These are phyloP conservation scores for Sinohyriopsis cumingii DNA, from an alignment of 2,888 invertebrate genomes.

Conservation along the genomic window DNA sequence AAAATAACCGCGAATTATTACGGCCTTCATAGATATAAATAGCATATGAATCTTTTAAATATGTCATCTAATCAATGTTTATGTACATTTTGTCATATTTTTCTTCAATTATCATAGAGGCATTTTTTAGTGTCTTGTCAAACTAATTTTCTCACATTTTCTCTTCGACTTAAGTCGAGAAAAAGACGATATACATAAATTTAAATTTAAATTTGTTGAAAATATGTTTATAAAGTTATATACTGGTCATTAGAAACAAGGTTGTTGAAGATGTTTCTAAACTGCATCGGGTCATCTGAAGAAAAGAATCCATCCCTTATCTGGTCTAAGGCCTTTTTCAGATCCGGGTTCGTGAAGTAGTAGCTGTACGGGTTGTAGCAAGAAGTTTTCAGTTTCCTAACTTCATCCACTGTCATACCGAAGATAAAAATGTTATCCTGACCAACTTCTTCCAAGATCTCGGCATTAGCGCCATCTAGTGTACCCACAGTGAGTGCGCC, in stretches of 20 bases:
- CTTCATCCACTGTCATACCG: constrained; percentile 74
- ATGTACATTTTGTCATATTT: too few species aligned
- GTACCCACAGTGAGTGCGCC: constrained; percentile 99
- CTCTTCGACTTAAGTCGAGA: too few species aligned
- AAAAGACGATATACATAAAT: too few species aligned
- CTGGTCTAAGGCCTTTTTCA: constrained; percentile 95
- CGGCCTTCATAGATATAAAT: too few species aligned
- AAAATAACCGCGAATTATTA: too few species aligned
- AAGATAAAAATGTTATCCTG: constrained; percentile 97
- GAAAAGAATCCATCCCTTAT: constrained; percentile 93
- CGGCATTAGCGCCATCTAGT: constrained; percentile 98
- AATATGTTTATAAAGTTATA: background rate
- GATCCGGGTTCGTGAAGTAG: constrained; percentile 90
- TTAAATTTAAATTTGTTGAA: background rate
- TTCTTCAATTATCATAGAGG: too few species aligned
- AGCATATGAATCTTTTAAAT: too few species aligned
- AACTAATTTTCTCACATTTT: too few species aligned
- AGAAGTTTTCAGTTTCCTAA: constrained; percentile 74
- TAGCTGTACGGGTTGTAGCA: constrained; percentile 94
- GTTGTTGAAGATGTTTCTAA: constrained; percentile 90
- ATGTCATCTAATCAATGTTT: too few species aligned
- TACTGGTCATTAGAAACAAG: constrained; percentile 89
- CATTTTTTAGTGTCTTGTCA: too few species aligned
- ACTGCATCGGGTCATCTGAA: constrained; percentile 90
- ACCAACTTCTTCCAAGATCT: constrained; percentile 96